Evolutionary conservation across 2,888 invertebrate genomes (phyloP).

Genomic region (Dryadula phaetusa): DNA sequence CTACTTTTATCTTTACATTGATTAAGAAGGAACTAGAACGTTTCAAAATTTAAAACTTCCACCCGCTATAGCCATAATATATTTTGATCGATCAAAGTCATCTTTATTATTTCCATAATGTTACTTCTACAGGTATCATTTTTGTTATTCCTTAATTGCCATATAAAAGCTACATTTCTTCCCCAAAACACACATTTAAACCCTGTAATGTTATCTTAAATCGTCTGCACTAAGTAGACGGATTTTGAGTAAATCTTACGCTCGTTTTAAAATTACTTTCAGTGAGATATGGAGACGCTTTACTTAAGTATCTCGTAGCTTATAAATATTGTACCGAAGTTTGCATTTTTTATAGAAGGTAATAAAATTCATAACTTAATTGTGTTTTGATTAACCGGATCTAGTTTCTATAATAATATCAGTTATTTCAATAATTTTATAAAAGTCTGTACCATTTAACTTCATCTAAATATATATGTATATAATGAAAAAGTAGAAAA

Average conservation of each 20-base stretch:
- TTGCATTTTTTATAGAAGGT: neutral
- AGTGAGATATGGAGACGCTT: constrained; percentile 34
- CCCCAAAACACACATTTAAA: constrained; percentile 35
- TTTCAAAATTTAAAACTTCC: too few species aligned
- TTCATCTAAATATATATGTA: too few species aligned
- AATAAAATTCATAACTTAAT: too few species aligned
- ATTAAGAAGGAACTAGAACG: too few species aligned
- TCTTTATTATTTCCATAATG: neutral
- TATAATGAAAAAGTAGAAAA: too few species aligned
- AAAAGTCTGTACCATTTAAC: too few species aligned
- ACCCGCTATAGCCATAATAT: too few species aligned
- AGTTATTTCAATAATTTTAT: too few species aligned
- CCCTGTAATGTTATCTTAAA: constrained; percentile 41
- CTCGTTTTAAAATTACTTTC: constrained; percentile 47
- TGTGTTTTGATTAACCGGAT: too few species aligned
- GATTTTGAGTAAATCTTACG: constrained; percentile 41
- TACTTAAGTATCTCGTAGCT: constrained; percentile 30
- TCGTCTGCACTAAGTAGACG: constrained; percentile 39
- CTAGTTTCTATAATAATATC: too few species aligned
- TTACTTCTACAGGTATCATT: neutral
- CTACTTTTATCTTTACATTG: neutral
- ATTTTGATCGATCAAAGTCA: neutral
- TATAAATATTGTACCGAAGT: constrained; percentile 13
- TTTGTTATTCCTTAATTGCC: constrained; percentile 29
- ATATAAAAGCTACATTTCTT: constrained; percentile 37